Conservation (phyloP, 2,888 invertebrate species). For the Platerodrilus igneus region DNA sequence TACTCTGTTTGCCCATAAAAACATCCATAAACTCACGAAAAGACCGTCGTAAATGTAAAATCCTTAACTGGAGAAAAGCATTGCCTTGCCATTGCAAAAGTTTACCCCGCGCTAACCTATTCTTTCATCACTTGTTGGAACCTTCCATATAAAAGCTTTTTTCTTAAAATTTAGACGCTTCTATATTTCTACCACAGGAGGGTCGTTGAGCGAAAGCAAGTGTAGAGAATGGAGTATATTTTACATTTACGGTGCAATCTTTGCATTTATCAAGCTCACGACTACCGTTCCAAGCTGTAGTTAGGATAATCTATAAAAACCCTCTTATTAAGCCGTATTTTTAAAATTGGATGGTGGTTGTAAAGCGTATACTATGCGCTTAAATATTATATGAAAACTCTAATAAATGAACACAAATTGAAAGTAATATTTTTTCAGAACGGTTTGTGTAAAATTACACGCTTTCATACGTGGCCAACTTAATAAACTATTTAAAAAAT, state of each 20-base stretch:
- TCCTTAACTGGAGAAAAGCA: constrained; percentile 35
- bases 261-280: constrained; percentile 12
- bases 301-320: constrained; percentile 17
- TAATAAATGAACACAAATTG: too few species aligned
- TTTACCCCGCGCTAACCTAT: constrained; percentile 9
- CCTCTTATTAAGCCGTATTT: constrained; percentile 18
- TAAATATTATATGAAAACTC: too few species aligned
- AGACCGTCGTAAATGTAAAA: constrained; percentile 34
- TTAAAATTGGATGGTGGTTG: constrained; percentile 18
- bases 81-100: constrained; percentile 13
- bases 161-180: constrained; percentile 22
- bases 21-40: constrained; percentile 32
- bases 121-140: constrained; percentile 23
- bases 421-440: too few species aligned
- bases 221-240: constrained; percentile 10
- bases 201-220: constrained; percentile 13
- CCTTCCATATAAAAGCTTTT: constrained; percentile 21
- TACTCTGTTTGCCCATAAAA: constrained; percentile 30
- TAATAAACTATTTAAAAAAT: too few species aligned
- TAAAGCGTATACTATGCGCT: too few species aligned
- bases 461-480: too few species aligned
- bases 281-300: constrained; percentile 6
- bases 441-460: too few species aligned
- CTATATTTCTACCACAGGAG: constrained; percentile 20
- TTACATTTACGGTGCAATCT: constrained; percentile 9